Conservation (phyloP, 2,113 vertebrate species). For the Strigops habroptila region DNA sequence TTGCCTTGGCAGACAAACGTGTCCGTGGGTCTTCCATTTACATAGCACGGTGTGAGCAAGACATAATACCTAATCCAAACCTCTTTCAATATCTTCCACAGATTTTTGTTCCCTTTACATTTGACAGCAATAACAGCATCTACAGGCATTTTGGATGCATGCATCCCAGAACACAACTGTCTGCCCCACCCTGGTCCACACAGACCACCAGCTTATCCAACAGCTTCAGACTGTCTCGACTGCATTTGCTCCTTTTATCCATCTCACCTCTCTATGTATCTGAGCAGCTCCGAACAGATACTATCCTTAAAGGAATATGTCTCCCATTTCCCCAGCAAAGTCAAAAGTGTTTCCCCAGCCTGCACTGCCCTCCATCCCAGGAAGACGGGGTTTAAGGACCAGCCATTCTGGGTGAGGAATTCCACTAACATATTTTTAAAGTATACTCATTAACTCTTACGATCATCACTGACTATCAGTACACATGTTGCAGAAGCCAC, state of each 20-base stretch:
- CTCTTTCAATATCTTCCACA: rapidly evolving
- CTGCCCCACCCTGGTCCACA: neutral
- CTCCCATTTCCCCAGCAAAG: neutral
- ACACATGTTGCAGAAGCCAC: neutral
- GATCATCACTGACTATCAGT: neutral
- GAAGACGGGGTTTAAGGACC: neutral
- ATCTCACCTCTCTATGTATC: neutral
- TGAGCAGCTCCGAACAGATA: neutral
- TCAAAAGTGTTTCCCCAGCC: neutral
- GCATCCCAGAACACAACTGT: neutral
- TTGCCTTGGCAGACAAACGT: neutral
- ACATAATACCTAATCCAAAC: neutral
- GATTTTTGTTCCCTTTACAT: neutral
- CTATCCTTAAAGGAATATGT: neutral
- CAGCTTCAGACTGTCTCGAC: neutral
- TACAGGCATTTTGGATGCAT: neutral
- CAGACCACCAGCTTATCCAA: neutral
- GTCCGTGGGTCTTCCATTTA: neutral
- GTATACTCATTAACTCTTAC: neutral
- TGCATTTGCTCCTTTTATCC: neutral
- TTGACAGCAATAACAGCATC: neutral
- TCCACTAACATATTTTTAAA: neutral
- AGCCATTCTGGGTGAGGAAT: neutral
- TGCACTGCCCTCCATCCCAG: neutral
- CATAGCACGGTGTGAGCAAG: neutral